Conservation (phyloP, 92 coral and sea anemone species). For the Epizoanthus stellaris region DNA sequence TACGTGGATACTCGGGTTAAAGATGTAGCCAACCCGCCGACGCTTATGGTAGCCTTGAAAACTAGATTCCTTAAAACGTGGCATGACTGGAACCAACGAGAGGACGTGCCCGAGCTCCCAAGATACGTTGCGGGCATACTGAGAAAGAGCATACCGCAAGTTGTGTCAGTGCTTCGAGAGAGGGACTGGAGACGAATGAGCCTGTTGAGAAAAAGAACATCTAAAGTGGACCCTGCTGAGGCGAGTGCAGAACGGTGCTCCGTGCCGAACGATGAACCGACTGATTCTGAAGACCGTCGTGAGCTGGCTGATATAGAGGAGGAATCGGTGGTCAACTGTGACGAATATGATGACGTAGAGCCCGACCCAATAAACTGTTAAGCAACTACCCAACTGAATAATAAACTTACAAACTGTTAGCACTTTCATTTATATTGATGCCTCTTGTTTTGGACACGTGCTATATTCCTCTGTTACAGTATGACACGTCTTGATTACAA, state of each 20-base stretch:
- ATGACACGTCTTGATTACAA: no score
- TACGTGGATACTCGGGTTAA: slow-evolving; percentile 52
- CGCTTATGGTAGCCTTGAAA: slow-evolving; percentile 54
- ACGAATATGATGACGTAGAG: slow-evolving; percentile 4
- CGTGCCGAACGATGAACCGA: not conserved
- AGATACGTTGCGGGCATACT: slow-evolving; percentile 26
- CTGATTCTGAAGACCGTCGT: not conserved
- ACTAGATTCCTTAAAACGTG: slow-evolving; percentile 61
- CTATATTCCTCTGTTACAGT: no score
- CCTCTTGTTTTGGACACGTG: no score
- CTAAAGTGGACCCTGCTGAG: not conserved
- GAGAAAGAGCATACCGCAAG: slow-evolving; percentile 12
- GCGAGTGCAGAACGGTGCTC: not conserved
- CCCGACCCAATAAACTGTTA: slow-evolving; percentile 34
- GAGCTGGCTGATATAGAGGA: not conserved
- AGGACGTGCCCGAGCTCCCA: slow-evolving; percentile 74
- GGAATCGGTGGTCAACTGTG: slow-evolving; percentile 9
- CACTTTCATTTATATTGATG: no score
- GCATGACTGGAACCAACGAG: slow-evolving; percentile 80
- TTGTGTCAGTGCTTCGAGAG: not conserved
- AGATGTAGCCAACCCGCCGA: slow-evolving; percentile 41
- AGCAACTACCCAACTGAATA: not conserved
- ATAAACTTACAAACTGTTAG: no score
- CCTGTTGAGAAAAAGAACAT: not conserved
- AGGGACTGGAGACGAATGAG: slow-evolving; percentile 16